Base-by-base conservation (phyloP, 2,888 invertebrate genomes). In the Cosmia pyralina region DNA sequence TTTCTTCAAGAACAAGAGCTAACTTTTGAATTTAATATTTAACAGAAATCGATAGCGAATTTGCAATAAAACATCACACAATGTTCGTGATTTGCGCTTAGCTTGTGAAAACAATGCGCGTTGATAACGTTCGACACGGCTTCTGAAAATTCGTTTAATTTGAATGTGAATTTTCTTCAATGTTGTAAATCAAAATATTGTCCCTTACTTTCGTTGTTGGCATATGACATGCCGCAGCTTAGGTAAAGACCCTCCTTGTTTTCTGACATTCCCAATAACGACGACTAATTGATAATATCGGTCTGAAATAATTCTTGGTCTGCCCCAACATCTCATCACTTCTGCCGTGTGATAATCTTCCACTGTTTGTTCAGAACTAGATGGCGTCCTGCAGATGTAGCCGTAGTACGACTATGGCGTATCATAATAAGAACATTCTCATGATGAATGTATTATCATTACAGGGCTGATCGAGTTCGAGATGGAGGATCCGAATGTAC, bases 381-480 rank as follows among this genome's bases (percentile, higher is more conserved):
- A 22, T 22, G 11, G 15, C 13, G 4, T 28, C 13, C 17, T n/a
- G 6, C 34, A 34, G 22, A 48, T 28, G 22, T 22, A 28, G 7
- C 34, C 48, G 13, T 15, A 38, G 3, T 28, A 71, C 1, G 2
- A 17, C 6, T 52, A 19, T 15, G 13, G 7, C 38, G 1, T 28
- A 50, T 6, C 10, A 41, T 38, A 55, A 48, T 60, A 17, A 44
- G 2, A 77, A 22, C 8, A 22, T 48, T 57, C 34, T 57, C 1
- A 57, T 50, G 50, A 53, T 0, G 0, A 17, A n/a, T 44, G 17
- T 60, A 34, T 38, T 38, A 41, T 76, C 48, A 58, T 75, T 59
- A 28, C 92, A 93, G 96, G 96, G 55, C 83, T 96, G 69, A 96
- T 96, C 62, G 96, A 96, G 86, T 96, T 96, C 66, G 96, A 97